Percentiles rank a stretch among this genome's conserved stretches.
Evolutionary conservation across 2,888 invertebrate genomes (phyloP).

Genomic region (Drosophila aldrichi): DNA sequence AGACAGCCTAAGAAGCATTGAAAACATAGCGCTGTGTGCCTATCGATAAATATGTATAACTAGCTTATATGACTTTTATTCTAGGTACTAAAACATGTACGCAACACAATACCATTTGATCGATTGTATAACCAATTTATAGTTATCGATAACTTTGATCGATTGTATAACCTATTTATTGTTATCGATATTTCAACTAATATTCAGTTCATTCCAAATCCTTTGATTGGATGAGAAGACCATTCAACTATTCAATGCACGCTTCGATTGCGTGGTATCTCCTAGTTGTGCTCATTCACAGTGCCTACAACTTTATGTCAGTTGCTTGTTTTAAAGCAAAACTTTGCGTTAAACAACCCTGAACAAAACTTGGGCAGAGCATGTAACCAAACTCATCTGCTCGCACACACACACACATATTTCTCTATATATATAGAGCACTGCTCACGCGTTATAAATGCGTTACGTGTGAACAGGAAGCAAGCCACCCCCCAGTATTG

Average conservation of each 20-base stretch:
- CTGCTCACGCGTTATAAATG: constrained; percentile 77
- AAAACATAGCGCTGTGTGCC: too few species aligned
- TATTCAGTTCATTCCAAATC: too few species aligned
- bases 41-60: too few species aligned
- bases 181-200: too few species aligned
- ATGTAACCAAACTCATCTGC: constrained; percentile 59
- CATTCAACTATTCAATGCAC: neutral
- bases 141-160: too few species aligned
- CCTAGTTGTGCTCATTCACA: neutral
- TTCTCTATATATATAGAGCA: constrained; percentile 21
- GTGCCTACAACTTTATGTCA: constrained; percentile 16
- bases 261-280: constrained; percentile 1
- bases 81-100: too few species aligned
- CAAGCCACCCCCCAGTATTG: neutral
- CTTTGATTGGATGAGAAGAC: too few species aligned
- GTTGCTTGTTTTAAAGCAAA: constrained; percentile 47
- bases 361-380: constrained; percentile 44
- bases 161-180: too few species aligned
- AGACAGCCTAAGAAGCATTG: too few species aligned
- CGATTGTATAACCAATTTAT: too few species aligned
- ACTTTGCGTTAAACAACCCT: constrained; percentile 49
- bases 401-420: constrained; percentile 21
- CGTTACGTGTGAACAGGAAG: constrained; percentile 67
- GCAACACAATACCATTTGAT: too few species aligned
- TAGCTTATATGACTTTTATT: too few species aligned